Evolutionary conservation across 2,888 invertebrate species (phyloP), one percentile per base, ranked within the genome.

Genomic region (Amblyjoppa fuscipennis): DNA sequence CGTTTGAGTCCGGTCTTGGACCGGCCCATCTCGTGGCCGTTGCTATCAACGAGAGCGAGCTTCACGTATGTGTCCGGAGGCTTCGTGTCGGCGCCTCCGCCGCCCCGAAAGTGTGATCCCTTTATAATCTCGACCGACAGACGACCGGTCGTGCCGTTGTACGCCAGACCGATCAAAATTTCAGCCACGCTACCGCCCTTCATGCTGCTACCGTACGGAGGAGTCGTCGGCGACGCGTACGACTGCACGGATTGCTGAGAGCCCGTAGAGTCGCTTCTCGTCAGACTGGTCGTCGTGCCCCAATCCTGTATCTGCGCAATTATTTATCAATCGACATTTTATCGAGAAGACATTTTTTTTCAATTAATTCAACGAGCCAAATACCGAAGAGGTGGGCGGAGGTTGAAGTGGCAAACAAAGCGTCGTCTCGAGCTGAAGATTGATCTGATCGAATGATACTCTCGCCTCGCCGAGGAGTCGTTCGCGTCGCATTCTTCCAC

Each of bases 31-130:
- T 99, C 98, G 95, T 98, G 98, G 25, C 99, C 98, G 89, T 97
- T 97, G 90, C 98, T 98, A 94, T 98, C 98, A 91, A 98, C 97
- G 92, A 99, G 96, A 90, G 98, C 97, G 89, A 99, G 94, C 94
- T 99, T 99, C 71, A 99, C 98, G 94, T 98, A 99, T 0, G 99
- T 99, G 93, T 99, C 99, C 0, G 98, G 98, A 20, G 98, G 97
- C 92, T 97, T 94, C 9, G 93, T 92, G 73, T 94, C 93, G 81
- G 90, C 93, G 0, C 93, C 93, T 41, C 93, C 92, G 5, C 93
- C 92, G 3, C 93, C 93, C 92, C 97, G 95, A 94, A 96, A 96
- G 92, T 96, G 96, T 80, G 96, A 97, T 82, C 97, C 97, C 94
- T 97, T 97, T 88, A 97, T 96, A 85, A 98, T 97, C 95, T 99